phyloP scores from a whole-genome alignment of 2,113 vertebrate genomes.

The Pan troglodytes region NHGRI_mPanTro3-v2.1_pri NC_072402.2:49752001-49752500 shows the following conservation, averaged over 20 bases:
- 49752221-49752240: conserved; percentile 4
- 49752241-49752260: too few species aligned
- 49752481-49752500: background rate
- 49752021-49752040: conserved; percentile 54
- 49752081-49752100: conserved; percentile 24
- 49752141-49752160: conserved; percentile 40
- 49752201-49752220: conserved; percentile 2
- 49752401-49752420: conserved; percentile 18
- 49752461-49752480: background rate
- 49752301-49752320: background rate
- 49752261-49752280: too few species aligned
- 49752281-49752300: background rate
- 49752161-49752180: conserved; percentile 47
- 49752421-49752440: background rate
- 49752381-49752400: background rate
- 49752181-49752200: conserved; percentile 32
- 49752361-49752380: background rate
- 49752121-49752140: conserved; percentile 37
- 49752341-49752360: conserved; percentile 25
- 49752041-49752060: background rate
- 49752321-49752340: background rate
- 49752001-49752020: conserved; percentile 64
- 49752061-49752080: conserved; percentile 28
- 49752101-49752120: background rate
- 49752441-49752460: background rate